Conservation (phyloP, 2,797 vertebrate genomes). For the Rhadinocentrus ornatus region DNA sequence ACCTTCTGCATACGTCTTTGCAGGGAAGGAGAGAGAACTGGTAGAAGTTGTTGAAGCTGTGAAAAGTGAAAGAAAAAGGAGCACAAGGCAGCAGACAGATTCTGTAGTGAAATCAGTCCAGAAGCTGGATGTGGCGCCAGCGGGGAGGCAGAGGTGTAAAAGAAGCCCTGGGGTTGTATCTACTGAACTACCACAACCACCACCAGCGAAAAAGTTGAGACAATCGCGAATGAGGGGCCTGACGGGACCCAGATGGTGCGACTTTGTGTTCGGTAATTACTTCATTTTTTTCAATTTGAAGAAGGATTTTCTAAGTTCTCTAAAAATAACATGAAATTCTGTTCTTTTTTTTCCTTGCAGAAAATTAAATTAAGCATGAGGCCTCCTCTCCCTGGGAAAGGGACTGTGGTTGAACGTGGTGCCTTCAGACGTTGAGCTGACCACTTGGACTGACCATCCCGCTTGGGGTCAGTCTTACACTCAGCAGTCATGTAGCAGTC, state of each 20-base stretch:
- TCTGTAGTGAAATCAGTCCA: slow-evolving; percentile 49
- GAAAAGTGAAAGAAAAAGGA: slow-evolving; percentile 67
- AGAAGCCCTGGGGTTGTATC: slow-evolving; percentile 61
- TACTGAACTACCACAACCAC: slow-evolving; percentile 64
- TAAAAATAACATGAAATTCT: background rate
- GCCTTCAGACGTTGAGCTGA: slow-evolving; percentile 80
- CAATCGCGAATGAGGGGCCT: slow-evolving; percentile 83
- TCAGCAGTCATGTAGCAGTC: slow-evolving; percentile 87
- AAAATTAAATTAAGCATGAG: slow-evolving; percentile 65
- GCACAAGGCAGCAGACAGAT: slow-evolving; percentile 32
- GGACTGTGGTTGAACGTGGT: slow-evolving; percentile 74
- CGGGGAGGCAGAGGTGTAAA: slow-evolving; percentile 64
- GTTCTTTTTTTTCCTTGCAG: slow-evolving; percentile 47
- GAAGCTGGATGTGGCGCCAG: slow-evolving; percentile 39
- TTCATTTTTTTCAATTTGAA: slow-evolving; percentile 17
- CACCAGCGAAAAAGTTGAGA: slow-evolving; percentile 81
- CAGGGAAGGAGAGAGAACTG: slow-evolving; percentile 63
- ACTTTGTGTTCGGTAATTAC: slow-evolving; percentile 93
- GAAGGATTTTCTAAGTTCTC: slow-evolving; percentile 3
- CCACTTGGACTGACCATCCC: slow-evolving; percentile 64
- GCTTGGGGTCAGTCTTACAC: slow-evolving; percentile 70
- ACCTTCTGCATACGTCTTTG: slow-evolving; percentile 67
- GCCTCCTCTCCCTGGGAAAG: slow-evolving; percentile 61
- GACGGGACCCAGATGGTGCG: slow-evolving; percentile 82
- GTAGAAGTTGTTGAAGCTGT: slow-evolving; percentile 70